Conservation (phyloP, 2,888 invertebrate genomes). For the Buathra laborator region DNA sequence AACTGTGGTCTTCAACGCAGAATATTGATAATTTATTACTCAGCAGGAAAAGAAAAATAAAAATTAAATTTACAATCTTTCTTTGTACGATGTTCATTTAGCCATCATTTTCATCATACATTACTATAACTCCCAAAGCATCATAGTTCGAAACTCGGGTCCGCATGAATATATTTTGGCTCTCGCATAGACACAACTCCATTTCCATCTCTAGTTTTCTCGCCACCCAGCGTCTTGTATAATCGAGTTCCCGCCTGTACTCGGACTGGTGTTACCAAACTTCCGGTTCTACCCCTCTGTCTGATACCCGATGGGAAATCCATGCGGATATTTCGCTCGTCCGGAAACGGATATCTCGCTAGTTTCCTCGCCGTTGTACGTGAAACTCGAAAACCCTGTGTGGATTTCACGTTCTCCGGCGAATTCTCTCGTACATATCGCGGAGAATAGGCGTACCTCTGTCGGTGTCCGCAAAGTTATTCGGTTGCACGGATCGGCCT, state of each 20-base stretch:
- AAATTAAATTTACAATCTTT: not conserved
- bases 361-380: slow-evolving; percentile 27
- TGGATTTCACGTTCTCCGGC: slow-evolving; percentile 41
- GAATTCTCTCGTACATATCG: slow-evolving; percentile 37
- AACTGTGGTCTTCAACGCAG: no score
- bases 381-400: slow-evolving; percentile 62
- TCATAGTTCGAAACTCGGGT: slow-evolving; percentile 50
- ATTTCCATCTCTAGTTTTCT: slow-evolving; percentile 35
- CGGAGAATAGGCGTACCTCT: not conserved
- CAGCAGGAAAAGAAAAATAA: no score
- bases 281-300: slow-evolving; percentile 42
- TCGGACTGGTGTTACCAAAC: slow-evolving; percentile 43
- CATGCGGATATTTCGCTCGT: slow-evolving; percentile 57
- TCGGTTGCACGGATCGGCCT: slow-evolving; percentile 44
- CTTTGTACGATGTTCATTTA: not conserved
- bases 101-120: not conserved
- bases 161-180: slow-evolving; percentile 58
- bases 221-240: slow-evolving; percentile 50
- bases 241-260: slow-evolving; percentile 57
- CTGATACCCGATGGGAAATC: slow-evolving; percentile 64
- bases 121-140: slow-evolving; percentile 27
- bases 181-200: slow-evolving; percentile 38
- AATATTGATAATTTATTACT: no score
- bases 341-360: slow-evolving; percentile 43
- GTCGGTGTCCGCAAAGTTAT: slow-evolving; percentile 57